These are phyloP conservation scores for Drosophila cognata DNA, from an alignment of 2,888 invertebrate genomes.

Conservation along the genomic window DNA sequence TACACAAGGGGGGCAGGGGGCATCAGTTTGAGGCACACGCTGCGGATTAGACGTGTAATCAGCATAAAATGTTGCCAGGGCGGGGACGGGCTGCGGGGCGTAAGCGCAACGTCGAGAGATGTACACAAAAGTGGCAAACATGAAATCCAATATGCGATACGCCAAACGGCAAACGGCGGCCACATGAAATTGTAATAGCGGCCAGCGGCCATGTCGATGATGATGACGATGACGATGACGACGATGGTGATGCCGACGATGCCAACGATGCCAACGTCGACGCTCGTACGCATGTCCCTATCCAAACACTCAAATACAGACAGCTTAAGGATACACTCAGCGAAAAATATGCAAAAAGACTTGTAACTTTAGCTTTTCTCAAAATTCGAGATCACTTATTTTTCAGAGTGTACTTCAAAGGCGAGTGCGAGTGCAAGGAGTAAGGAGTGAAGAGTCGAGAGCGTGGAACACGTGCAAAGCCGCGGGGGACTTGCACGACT, in stretches of 20 bases:
- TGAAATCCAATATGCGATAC: constrained; percentile 75
- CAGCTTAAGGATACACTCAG: constrained; percentile 19
- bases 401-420: constrained; percentile 18
- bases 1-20: constrained; percentile 10
- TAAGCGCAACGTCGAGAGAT: constrained; percentile 10
- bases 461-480: constrained; percentile 84
- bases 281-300: constrained; percentile 76
- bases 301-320: constrained; percentile 43
- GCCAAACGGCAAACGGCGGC: constrained; percentile 32
- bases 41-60: constrained; percentile 80
- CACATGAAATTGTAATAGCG: constrained; percentile 61
- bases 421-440: constrained; percentile 41
- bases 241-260: constrained; percentile 36
- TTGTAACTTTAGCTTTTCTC: neutral
- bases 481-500: constrained; percentile 83
- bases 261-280: constrained; percentile 52
- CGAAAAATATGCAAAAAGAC: neutral
- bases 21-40: constrained; percentile 65
- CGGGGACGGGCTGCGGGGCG: neutral
- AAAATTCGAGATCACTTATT: neutral
- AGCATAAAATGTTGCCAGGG: constrained; percentile 74
- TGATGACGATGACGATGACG: constrained; percentile 39
- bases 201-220: constrained; percentile 48
- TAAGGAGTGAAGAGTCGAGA: constrained; percentile 32
- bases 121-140: constrained; percentile 71